Percentiles rank a stretch among this genome's conserved stretches.
phyloP scores from a whole-genome alignment of 1,140 invertebrate genomes.

The Metaphire vulgaris region DNA sequence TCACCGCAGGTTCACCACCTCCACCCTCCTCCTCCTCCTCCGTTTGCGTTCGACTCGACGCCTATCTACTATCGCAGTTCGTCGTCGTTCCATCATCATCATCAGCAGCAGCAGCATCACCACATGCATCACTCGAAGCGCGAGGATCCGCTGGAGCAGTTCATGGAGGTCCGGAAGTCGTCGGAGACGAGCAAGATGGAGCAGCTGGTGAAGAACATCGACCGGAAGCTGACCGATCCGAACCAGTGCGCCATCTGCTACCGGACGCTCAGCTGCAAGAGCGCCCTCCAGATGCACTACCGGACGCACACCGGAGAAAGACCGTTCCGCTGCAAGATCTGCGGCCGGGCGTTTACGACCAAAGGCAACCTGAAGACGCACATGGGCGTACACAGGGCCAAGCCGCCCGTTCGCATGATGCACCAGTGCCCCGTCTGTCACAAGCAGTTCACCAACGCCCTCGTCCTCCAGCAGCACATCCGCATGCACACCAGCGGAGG shows the following conservation, averaged over 20 bases:
- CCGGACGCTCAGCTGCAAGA: conserved; percentile 92
- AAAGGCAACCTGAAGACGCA: conserved; percentile 98
- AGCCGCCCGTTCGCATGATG: conserved; percentile 71
- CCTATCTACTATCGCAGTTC: not conserved
- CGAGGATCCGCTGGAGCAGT: conserved; percentile 65
- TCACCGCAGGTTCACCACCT: not conserved
- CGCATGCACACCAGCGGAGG: conserved; percentile 59
- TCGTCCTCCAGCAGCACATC: conserved; percentile 93
- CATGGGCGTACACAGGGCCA: conserved; percentile 89
- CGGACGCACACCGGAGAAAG: conserved; percentile 68
- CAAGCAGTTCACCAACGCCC: conserved; percentile 90
- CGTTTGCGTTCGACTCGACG: not conserved
- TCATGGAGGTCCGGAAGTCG: conserved; percentile 89
- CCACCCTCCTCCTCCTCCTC: not conserved
- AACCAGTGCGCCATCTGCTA: conserved; percentile 97
- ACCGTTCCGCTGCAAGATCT: conserved; percentile 93
- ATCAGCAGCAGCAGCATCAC: too few species aligned
- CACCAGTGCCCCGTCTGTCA: conserved; percentile 98
- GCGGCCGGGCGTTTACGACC: conserved; percentile 92
- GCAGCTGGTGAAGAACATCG: conserved; percentile 90
- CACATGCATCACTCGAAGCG: not conserved
- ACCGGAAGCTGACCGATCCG: conserved; percentile 89
- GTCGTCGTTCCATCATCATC: too few species aligned
- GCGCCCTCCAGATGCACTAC: conserved; percentile 98
- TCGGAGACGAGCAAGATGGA: conserved; percentile 90